Percentiles rank a stretch among this genome's conserved stretches.
phyloP scores from a whole-genome alignment of 2,113 vertebrate species.

The Porphyrio hochstetteri region DNA sequence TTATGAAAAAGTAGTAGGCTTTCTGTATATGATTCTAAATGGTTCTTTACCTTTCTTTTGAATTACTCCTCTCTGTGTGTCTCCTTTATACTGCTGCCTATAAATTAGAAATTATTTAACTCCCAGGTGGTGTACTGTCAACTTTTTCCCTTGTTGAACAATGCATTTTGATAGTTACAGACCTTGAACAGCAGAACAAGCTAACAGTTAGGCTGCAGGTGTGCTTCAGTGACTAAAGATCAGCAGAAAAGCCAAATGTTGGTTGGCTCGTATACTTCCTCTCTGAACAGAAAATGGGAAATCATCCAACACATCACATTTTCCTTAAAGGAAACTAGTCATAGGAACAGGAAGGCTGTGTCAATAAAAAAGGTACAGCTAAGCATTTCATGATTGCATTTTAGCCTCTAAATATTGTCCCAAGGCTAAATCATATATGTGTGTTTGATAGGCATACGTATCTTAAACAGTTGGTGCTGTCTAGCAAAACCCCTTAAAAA shows the following conservation, averaged over 20 bases:
- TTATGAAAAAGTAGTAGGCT: background rate
- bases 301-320: slow-evolving; percentile 73
- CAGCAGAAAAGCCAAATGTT: slow-evolving; percentile 46
- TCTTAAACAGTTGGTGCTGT: slow-evolving; percentile 18
- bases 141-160: slow-evolving; percentile 18
- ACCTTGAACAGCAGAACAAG: background rate
- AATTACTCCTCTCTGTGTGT: background rate
- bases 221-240: slow-evolving; percentile 50
- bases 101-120: background rate
- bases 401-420: slow-evolving; percentile 47
- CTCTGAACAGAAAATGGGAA: slow-evolving; percentile 75
- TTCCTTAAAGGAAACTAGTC: slow-evolving; percentile 78
- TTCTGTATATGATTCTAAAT: background rate
- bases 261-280: slow-evolving; percentile 67
- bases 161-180: slow-evolving; percentile 53
- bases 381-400: slow-evolving; percentile 62
- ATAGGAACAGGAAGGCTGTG: slow-evolving; percentile 76
- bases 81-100: background rate
- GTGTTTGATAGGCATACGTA: background rate
- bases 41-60: background rate
- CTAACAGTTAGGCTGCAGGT: slow-evolving; percentile 63
- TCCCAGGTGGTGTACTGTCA: background rate
- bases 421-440: background rate
- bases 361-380: slow-evolving; percentile 62
- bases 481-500: background rate